Evolutionary conservation across 2,888 invertebrate genomes (phyloP).

Genomic region (Pseudanteris insignis): DNA sequence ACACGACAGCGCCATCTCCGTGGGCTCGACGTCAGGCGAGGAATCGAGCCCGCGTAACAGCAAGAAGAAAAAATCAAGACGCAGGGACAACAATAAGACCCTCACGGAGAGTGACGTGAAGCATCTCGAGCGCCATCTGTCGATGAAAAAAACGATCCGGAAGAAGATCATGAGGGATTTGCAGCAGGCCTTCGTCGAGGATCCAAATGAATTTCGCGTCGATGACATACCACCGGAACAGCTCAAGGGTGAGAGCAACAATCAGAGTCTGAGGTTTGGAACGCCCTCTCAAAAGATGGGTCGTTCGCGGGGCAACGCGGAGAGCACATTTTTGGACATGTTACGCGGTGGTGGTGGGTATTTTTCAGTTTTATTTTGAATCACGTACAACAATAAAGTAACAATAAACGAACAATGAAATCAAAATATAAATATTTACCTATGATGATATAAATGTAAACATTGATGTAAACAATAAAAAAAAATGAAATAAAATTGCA

Average conservation of each 20-base stretch:
- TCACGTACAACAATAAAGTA: not conserved
- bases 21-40: constrained; percentile 65
- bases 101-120: constrained; percentile 75
- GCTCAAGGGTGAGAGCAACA: constrained; percentile 74
- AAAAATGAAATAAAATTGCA: too few species aligned
- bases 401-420: not conserved
- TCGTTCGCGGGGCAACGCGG: constrained; percentile 66
- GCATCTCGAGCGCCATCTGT: constrained; percentile 81
- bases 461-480: too few species aligned
- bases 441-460: too few species aligned
- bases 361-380: constrained; percentile 2
- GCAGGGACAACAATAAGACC: constrained; percentile 74
- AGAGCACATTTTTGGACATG: constrained; percentile 76
- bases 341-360: constrained; percentile 71
- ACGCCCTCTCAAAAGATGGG: constrained; percentile 67
- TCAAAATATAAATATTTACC: too few species aligned
- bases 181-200: constrained; percentile 78
- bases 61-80: constrained; percentile 72
- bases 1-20: constrained; percentile 65
- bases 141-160: constrained; percentile 87
- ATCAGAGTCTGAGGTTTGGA: constrained; percentile 74
- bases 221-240: constrained; percentile 76
- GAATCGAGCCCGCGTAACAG: constrained; percentile 67
- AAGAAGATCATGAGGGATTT: constrained; percentile 87
- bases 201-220: constrained; percentile 77